phyloP scores from a whole-genome alignment of 2,888 invertebrate species.

The Stenotaenia linearis region DNA sequence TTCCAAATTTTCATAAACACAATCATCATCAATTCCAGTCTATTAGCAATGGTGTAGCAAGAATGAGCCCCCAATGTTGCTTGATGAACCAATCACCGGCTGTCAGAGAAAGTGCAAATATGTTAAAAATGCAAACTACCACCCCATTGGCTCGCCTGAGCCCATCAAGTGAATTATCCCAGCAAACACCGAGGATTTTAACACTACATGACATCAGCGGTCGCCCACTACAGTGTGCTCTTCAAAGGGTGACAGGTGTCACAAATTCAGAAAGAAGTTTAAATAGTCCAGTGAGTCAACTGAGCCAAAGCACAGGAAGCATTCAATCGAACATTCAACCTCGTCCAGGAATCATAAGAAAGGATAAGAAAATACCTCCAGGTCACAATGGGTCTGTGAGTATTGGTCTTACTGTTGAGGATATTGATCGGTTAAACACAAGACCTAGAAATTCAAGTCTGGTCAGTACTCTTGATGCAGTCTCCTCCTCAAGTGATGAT shows the following conservation, averaged over 20 bases:
- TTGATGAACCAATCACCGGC: constrained; percentile 40
- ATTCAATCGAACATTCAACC: constrained; percentile 42
- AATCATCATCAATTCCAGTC: constrained; percentile 61
- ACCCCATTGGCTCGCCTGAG: constrained; percentile 84
- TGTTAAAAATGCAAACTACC: constrained; percentile 64
- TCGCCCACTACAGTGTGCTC: constrained; percentile 80
- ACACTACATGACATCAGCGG: constrained; percentile 90
- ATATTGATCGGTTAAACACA: constrained; percentile 82
- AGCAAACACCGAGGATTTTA: constrained; percentile 85
- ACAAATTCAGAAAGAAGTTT: constrained; percentile 86
- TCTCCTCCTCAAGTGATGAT: constrained; percentile 65
- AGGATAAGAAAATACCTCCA: neutral
- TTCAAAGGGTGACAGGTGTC: constrained; percentile 71
- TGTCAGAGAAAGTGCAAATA: constrained; percentile 46
- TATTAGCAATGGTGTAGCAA: constrained; percentile 23
- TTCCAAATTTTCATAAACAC: constrained; percentile 51
- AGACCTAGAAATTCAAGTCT: constrained; percentile 82
- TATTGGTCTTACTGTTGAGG: constrained; percentile 85
- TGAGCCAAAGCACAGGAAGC: constrained; percentile 66
- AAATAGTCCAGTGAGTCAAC: constrained; percentile 83
- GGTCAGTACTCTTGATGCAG: constrained; percentile 85
- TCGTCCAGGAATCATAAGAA: constrained; percentile 41
- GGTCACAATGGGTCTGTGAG: constrained; percentile 56
- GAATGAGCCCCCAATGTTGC: constrained; percentile 40
- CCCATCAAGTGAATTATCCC: constrained; percentile 84